Evolutionary conservation across 2,797 vertebrate genomes (phyloP).

Genomic region (Xenentodon cancila): DNA sequence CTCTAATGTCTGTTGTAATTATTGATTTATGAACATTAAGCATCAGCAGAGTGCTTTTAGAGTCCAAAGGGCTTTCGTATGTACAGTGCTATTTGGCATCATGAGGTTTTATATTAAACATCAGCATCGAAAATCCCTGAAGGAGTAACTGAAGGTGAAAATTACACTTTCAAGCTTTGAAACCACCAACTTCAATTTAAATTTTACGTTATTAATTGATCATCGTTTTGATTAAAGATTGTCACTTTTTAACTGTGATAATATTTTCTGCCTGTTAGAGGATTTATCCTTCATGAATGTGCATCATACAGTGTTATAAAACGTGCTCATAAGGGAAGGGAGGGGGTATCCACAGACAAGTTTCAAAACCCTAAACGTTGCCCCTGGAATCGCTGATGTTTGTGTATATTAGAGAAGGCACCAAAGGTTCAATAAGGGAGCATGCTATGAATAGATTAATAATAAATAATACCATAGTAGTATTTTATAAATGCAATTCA

Average conservation of each 20-base stretch:
- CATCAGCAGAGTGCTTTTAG: slow-evolving; percentile 8
- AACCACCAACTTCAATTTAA: neutral
- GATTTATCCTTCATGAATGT: neutral
- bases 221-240: slow-evolving; percentile 5
- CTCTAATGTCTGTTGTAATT: slow-evolving; percentile 17
- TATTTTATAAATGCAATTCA: neutral
- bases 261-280: slow-evolving; percentile 10
- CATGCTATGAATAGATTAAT: neutral
- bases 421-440: neutral
- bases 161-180: slow-evolving; percentile 1
- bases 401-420: neutral
- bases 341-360: neutral
- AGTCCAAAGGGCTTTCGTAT: too few relatives aligned
- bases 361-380: neutral
- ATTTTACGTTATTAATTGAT: slow-evolving; percentile 4
- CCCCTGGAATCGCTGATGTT: neutral
- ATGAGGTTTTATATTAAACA: too few relatives aligned
- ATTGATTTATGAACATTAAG: slow-evolving; percentile 50
- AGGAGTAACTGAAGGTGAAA: slow-evolving; percentile 14
- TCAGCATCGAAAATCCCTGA: slow-evolving; percentile 28
- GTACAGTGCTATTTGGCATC: too few relatives aligned
- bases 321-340: too few relatives aligned
- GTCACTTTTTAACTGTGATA: slow-evolving; percentile 1
- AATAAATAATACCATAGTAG: neutral
- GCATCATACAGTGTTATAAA: too few relatives aligned